Evolutionary conservation across 53 echinoderm and acorn worm genomes (phyloP).

Genomic region (Echinarachnius parma): DNA sequence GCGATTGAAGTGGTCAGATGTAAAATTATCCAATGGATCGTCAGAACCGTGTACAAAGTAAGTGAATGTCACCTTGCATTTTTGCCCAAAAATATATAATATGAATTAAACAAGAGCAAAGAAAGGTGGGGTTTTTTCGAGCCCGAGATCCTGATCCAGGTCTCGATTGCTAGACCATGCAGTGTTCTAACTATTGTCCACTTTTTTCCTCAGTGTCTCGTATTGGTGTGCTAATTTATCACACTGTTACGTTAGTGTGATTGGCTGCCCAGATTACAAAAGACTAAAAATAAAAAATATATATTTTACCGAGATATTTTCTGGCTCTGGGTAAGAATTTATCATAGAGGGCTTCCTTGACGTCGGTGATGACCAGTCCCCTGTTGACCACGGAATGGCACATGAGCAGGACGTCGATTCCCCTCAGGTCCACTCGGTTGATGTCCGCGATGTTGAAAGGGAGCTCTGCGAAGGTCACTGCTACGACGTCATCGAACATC

Average conservation of each 20-base stretch:
- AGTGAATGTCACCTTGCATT: too few species aligned
- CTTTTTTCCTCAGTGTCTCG: too few species aligned
- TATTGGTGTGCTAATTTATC: too few species aligned
- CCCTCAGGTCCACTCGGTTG: background rate
- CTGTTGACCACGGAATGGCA: conserved; percentile 20
- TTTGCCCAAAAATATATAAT: too few species aligned
- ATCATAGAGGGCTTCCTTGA: conserved; percentile 7
- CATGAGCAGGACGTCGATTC: conserved; percentile 7
- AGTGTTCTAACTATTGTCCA: too few species aligned
- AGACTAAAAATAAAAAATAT: background rate
- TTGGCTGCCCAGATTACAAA: background rate
- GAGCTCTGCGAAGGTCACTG: background rate
- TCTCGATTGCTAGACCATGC: too few species aligned
- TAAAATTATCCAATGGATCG: too few species aligned
- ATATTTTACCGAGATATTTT: background rate
- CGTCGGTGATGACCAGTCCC: background rate
- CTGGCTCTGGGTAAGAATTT: background rate
- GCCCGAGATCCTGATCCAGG: too few species aligned
- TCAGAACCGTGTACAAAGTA: too few species aligned
- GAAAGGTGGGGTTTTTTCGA: too few species aligned
- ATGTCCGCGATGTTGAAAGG: conserved; percentile 20
- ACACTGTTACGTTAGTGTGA: background rate
- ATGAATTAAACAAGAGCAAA: too few species aligned
- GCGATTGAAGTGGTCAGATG: too few species aligned
- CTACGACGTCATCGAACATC: background rate